These are phyloP conservation scores for Taeniopygia guttata DNA, from an alignment of 2,797 vertebrate species.

Conservation along the genomic window DNA sequence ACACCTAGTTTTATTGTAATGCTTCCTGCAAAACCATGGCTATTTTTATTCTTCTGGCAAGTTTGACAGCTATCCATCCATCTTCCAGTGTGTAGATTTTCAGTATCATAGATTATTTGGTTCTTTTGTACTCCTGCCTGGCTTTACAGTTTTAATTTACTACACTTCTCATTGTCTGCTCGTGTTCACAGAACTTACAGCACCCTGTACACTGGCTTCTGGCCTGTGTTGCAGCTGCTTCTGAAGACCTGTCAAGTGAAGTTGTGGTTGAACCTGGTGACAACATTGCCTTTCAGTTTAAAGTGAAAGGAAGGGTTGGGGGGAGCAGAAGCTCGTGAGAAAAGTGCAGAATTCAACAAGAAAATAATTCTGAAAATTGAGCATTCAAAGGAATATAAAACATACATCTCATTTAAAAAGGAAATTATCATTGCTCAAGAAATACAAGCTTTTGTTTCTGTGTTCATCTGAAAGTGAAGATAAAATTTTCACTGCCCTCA, in stretches of 20 bases:
- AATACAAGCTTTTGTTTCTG: background rate
- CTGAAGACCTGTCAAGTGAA: background rate
- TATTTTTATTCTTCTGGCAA: background rate
- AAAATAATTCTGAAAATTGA: background rate
- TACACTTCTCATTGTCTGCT: background rate
- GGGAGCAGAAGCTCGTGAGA: background rate
- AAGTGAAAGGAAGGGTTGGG: background rate
- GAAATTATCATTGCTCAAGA: background rate
- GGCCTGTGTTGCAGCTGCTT: background rate
- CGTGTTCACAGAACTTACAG: background rate
- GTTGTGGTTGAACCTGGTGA: background rate
- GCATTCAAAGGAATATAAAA: background rate
- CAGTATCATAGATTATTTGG: background rate
- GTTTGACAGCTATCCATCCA: background rate
- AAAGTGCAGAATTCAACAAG: background rate
- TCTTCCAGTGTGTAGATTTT: background rate
- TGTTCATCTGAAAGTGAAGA: background rate
- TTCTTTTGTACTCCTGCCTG: background rate
- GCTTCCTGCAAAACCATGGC: background rate
- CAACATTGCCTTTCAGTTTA: background rate
- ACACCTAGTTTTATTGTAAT: background rate
- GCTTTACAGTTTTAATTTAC: background rate
- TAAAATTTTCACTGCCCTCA: background rate
- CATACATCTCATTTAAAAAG: background rate
- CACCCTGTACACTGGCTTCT: background rate